Evolutionary conservation across 2,113 vertebrate species (phyloP), one percentile per base, ranked within the genome.

Genomic region (Dendrocopos noguchii): DNA sequence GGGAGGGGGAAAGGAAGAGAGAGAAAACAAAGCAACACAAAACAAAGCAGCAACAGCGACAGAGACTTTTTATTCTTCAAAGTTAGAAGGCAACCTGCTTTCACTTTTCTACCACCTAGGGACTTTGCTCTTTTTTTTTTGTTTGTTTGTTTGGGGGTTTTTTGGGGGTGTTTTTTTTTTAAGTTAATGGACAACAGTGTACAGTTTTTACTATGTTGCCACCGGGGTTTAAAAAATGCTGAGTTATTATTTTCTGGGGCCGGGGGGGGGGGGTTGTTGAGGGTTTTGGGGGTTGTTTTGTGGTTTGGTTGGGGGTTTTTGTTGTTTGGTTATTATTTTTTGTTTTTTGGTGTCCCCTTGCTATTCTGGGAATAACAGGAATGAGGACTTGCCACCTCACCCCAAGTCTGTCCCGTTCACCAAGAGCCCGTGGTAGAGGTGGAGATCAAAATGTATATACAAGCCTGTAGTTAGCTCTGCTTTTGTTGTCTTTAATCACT

Each of bases 121-220:
- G 97, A 98, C 98, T 98, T 97, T 84, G 96, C 96, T 97, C 15
- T 44, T 44, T 15, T 44, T 44, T 44, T 42, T 42, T 42, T 42
- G 13, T 42, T 15, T 44, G 15, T 44, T 44, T 44, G 14, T 44
- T 44, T 44, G 10, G 39, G 39, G 39, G 39, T 4, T 44, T 44
- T 44, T 44, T 44, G 42, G 42, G 13, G 14, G 15, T 44, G 42
- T 44, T 44, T 44, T 44, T 14, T 98, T 98, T 98, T 97, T 97
- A 97, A 97, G 96, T 96, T 97, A 98, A 98, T 92, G 97, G 98
- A 98, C 97, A 97, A 96, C 97, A 86, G 81, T 98, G 97, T 98
- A 98, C 97, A 97, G 97, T 98, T 98, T 98, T 97, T 97, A 98
- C 96, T 89, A 96, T 96, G 92, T 97, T 97, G 97, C 97, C 97